A percentile compares a stretch with the other conserved stretches of the same genome.
Evolutionary conservation across 2,113 vertebrate genomes (phyloP).

Genomic region (Camarhynchus parvulus): DNA sequence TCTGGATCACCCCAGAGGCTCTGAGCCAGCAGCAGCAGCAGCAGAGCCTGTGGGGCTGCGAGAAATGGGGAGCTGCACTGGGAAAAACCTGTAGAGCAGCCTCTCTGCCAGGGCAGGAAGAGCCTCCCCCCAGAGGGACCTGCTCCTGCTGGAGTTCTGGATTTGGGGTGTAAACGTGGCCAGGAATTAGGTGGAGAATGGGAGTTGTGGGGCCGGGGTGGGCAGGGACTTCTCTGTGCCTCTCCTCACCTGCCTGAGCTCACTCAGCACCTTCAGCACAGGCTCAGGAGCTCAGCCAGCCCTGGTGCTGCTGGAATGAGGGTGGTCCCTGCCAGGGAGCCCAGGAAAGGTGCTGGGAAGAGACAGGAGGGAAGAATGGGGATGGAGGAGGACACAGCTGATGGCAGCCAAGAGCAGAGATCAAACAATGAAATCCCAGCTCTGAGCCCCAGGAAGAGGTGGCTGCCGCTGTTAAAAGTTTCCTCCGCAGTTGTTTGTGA

Average conservation of each 20-base stretch:
- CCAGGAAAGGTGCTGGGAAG: neutral
- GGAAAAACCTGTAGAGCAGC: rapidly evolving
- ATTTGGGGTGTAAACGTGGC: neutral
- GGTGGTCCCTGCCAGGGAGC: neutral
- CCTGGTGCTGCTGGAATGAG: neutral
- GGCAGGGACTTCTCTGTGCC: neutral
- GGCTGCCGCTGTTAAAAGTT: neutral
- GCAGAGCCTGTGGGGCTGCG: neutral
- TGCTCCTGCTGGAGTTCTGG: neutral
- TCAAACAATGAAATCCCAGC: neutral
- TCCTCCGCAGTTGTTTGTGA: slow-evolving; percentile 13
- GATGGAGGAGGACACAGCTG: rapidly evolving
- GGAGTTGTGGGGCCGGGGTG: neutral
- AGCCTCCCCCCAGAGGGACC: neutral
- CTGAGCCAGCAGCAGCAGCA: neutral
- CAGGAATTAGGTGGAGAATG: neutral
- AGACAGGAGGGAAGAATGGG: rapidly evolving
- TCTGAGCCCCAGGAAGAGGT: neutral
- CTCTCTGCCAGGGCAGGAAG: neutral
- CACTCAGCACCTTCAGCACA: neutral
- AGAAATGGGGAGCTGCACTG: rapidly evolving
- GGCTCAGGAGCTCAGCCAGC: rapidly evolving
- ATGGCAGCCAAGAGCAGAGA: neutral
- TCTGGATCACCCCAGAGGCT: neutral
- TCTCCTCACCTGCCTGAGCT: neutral